Evolutionary conservation across 2,797 vertebrate species (phyloP), one percentile per base, ranked within the genome.

Genomic region (Pelochelys cantorii): DNA sequence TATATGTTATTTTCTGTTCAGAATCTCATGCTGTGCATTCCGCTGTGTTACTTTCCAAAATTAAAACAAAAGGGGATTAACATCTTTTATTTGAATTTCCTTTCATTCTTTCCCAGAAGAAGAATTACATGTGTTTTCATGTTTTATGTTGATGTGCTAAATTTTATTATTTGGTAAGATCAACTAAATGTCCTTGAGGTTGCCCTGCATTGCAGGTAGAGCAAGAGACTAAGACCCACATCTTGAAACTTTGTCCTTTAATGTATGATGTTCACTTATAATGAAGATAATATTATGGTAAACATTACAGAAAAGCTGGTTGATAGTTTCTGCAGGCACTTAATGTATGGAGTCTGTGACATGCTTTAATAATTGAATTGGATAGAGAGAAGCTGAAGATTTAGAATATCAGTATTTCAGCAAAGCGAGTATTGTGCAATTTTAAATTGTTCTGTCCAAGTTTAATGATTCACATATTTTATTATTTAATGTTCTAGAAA

Each of bases 381-480:
- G 54, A 22, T 79, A 54, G 77, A 37, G 14, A 34, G 27, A 81
- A 82, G 52, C 5, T 71, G 11, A 52, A 78, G n/a, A 9, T 1
- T 83, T 52, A 74, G 17, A 13, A 90, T 10, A 71, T 3, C 68
- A 87, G 2, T 15, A 37, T 54, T 83, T 90, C 15, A 81, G 57
- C 84, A 87, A 53, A 48, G 1, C 7, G 1, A 42, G n/a, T 77
- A 10, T 79, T 57, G 20, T 29, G 20, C 90, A 83, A 84, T 89
- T 22, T 83, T 42, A 53, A 86, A 74, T 31, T 68, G 5, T 80
- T 88, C 85, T 29, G 55, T 79, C 25, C 34, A 79, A 84, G 62
- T 12, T 82, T 80, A 92, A 81, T 57, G 52, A 87, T 75, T 87
- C 74, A 87, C 53, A n/a, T 54, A 54, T 60, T 54, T 91, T 74